A percentile compares a stretch with the other conserved stretches of the same genome.
Evolutionary conservation across 2,113 vertebrate genomes (phyloP).

Genomic region (Hylia prasina): DNA sequence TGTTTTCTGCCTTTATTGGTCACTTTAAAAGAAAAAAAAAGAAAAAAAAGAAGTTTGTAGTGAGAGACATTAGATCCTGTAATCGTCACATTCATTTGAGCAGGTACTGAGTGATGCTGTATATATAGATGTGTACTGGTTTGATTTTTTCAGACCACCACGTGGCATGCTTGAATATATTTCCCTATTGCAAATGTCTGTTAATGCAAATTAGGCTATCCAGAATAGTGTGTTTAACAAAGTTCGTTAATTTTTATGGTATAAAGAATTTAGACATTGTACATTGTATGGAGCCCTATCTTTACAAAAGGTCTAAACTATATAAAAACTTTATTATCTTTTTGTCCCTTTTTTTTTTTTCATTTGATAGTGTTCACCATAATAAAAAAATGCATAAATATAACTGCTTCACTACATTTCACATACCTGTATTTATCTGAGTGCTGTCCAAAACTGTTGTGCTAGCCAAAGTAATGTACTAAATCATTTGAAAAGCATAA

Average conservation of each 20-base stretch:
- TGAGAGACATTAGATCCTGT: conserved; percentile 83
- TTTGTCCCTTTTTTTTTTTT: conserved; percentile 76
- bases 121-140: conserved; percentile 84
- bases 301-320: conserved; percentile 75
- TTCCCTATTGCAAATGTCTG: conserved; percentile 84
- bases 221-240: conserved; percentile 87
- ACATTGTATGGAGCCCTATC: conserved; percentile 77
- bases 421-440: conserved; percentile 90
- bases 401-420: conserved; percentile 93
- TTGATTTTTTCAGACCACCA: conserved; percentile 88
- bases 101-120: conserved; percentile 99
- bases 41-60: conserved; percentile 76
- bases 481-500: conserved; percentile 78
- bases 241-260: conserved; percentile 79
- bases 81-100: conserved; percentile 94
- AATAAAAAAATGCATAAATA: conserved; percentile 79
- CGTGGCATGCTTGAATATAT: conserved; percentile 89
- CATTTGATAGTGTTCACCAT: conserved; percentile 79
- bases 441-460: conserved; percentile 88
- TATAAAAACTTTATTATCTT: conserved; percentile 74
- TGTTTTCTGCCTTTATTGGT: conserved; percentile 78
- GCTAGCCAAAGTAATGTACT: conserved; percentile 87
- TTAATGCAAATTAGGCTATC: conserved; percentile 91
- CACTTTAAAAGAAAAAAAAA: conserved; percentile 70
- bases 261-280: conserved; percentile 76